These are phyloP conservation scores for Antedon mediterranea DNA, from an alignment of 53 echinoderm and acorn worm species.

Conservation along the genomic window DNA sequence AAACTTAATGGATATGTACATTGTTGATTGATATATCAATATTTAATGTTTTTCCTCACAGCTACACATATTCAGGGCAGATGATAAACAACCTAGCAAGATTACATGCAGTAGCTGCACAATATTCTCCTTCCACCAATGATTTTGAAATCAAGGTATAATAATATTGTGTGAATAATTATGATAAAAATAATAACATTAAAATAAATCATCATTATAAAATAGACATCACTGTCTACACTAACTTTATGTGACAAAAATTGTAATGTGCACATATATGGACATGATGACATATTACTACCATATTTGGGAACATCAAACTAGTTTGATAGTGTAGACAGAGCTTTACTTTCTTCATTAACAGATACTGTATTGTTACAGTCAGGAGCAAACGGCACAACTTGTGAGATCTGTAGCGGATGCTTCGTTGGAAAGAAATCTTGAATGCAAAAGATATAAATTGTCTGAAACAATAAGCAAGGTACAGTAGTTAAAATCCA, in stretches of 20 bases:
- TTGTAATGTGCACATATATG: too few relatives aligned
- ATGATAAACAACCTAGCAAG: constrained; percentile 24
- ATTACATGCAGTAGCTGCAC: constrained; percentile 38
- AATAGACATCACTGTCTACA: too few relatives aligned
- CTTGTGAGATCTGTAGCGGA: not conserved
- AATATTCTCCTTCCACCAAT: constrained; percentile 23
- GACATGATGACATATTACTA: too few relatives aligned
- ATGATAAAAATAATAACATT: too few relatives aligned
- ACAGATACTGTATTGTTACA: not conserved
- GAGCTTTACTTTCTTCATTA: too few relatives aligned
- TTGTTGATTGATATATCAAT: too few relatives aligned
- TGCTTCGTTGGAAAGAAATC: not conserved
- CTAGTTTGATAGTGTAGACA: too few relatives aligned
- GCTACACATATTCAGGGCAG: constrained; percentile 37
- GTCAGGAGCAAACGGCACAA: not conserved
- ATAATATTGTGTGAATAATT: not conserved
- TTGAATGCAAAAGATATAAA: not conserved
- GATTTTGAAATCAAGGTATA: constrained; percentile 52
- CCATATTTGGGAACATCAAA: too few relatives aligned
- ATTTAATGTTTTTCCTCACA: not conserved
- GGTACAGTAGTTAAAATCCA: not conserved
- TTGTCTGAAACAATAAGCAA: not conserved
- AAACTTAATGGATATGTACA: too few relatives aligned
- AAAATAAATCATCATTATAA: too few relatives aligned
- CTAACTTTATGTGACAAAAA: too few relatives aligned